These are phyloP conservation scores for Corythornis cristatus DNA, from an alignment of 2,113 vertebrate species.

Conservation along the genomic window DNA sequence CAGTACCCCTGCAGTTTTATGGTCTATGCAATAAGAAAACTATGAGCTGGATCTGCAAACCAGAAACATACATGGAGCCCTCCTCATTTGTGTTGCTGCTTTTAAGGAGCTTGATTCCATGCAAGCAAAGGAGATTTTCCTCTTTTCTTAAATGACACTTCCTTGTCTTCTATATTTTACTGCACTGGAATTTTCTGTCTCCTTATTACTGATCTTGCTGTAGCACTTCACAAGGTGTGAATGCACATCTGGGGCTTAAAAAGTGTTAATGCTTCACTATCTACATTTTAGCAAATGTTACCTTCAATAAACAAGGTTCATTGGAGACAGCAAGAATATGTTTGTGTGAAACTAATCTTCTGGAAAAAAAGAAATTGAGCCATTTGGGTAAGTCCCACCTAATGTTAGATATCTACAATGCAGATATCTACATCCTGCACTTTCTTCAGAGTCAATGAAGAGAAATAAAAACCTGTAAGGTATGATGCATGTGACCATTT, in stretches of 20 bases:
- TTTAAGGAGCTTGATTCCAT: not conserved
- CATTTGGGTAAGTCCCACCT: not conserved
- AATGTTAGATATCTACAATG: not conserved
- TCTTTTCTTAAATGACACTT: not conserved
- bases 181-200: not conserved
- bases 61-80: not conserved
- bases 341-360: slow-evolving; percentile 2
- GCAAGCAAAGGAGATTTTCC: not conserved
- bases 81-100: not conserved
- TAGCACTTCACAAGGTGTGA: not conserved
- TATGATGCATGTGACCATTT: not conserved
- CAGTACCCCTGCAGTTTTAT: not conserved
- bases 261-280: not conserved
- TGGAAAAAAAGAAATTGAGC: not conserved
- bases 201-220: not conserved
- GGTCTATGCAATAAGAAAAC: not conserved
- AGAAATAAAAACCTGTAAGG: not conserved
- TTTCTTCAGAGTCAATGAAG: not conserved
- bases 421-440: not conserved
- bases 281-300: not conserved
- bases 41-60: not conserved
- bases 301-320: not conserved
- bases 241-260: not conserved
- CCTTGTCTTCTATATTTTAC: not conserved
- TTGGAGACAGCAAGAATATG: not conserved